phyloP scores from a whole-genome alignment of 2,888 invertebrate genomes.

The Anorthoa munda region DNA sequence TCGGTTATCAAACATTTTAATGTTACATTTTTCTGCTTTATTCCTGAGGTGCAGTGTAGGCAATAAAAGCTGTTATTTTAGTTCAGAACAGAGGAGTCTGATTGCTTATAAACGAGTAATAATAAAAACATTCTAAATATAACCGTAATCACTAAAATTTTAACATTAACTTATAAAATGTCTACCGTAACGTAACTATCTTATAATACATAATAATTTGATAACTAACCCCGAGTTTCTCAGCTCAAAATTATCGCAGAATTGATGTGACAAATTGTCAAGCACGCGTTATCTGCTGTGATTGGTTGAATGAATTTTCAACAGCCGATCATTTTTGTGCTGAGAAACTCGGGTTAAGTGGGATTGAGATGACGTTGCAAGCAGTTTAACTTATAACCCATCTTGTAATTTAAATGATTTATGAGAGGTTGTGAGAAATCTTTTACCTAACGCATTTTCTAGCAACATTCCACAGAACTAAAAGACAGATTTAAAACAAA shows the following conservation, averaged over 20 bases:
- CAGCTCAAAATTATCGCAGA: too few species aligned
- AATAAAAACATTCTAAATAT: slow-evolving; percentile 51
- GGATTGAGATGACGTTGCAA: slow-evolving; percentile 28
- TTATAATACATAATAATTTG: slow-evolving; percentile 60
- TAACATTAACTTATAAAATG: slow-evolving; percentile 48
- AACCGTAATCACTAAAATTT: slow-evolving; percentile 57
- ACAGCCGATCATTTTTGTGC: too few species aligned
- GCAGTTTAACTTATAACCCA: slow-evolving; percentile 44
- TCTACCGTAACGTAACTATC: slow-evolving; percentile 35
- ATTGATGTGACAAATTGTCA: too few species aligned
- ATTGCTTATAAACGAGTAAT: slow-evolving; percentile 28
- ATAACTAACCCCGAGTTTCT: too few species aligned
- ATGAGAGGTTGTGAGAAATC: not conserved
- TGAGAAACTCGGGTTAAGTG: too few species aligned
- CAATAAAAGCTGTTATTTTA: slow-evolving; percentile 14
- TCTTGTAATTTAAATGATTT: slow-evolving; percentile 23
- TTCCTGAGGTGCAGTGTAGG: not conserved
- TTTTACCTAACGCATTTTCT: not conserved
- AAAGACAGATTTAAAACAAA: not conserved
- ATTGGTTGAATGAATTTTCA: too few species aligned
- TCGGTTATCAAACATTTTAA: slow-evolving; percentile 2
- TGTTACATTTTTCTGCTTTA: not conserved
- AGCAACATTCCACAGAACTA: slow-evolving; percentile 34
- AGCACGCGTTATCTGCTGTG: too few species aligned
- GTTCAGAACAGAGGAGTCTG: slow-evolving; percentile 26